These are phyloP conservation scores for Diplolepis rosae DNA, from an alignment of 2,888 invertebrate genomes.

Conservation along the genomic window DNA sequence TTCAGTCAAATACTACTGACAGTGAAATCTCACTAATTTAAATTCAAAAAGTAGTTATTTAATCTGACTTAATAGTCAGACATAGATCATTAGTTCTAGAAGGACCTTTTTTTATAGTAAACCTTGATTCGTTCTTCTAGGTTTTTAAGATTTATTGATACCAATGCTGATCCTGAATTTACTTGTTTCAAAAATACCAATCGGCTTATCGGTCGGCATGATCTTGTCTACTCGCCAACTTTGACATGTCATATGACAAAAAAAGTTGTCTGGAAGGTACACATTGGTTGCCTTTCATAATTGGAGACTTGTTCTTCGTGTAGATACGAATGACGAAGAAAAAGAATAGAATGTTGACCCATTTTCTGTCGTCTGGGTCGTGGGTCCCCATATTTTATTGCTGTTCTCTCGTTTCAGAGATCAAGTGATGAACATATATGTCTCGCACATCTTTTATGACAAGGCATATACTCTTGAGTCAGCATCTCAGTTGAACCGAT, in stretches of 20 bases:
- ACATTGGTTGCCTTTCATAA: not conserved
- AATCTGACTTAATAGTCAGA: too few relatives aligned
- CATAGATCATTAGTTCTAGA: too few relatives aligned
- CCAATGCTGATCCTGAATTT: too few relatives aligned
- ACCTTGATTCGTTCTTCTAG: too few relatives aligned
- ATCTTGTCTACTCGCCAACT: not conserved
- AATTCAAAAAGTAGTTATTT: too few relatives aligned
- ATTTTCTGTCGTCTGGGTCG: slow-evolving; percentile 4
- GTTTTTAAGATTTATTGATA: not conserved
- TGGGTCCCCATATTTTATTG: not conserved
- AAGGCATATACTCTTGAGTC: not conserved
- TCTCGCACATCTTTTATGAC: not conserved
- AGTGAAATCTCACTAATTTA: too few relatives aligned
- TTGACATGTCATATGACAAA: not conserved
- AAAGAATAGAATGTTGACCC: not conserved
- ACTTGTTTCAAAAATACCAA: not conserved
- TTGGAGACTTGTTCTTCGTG: not conserved
- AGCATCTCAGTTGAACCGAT: too few relatives aligned
- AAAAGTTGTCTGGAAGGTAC: not conserved
- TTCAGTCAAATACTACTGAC: too few relatives aligned
- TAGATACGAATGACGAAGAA: not conserved
- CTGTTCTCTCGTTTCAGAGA: not conserved
- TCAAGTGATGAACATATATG: not conserved
- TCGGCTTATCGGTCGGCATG: not conserved
- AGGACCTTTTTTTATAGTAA: too few relatives aligned